Base-by-base conservation (phyloP, 2,888 invertebrate genomes). In the Aphidius colemani region DNA sequence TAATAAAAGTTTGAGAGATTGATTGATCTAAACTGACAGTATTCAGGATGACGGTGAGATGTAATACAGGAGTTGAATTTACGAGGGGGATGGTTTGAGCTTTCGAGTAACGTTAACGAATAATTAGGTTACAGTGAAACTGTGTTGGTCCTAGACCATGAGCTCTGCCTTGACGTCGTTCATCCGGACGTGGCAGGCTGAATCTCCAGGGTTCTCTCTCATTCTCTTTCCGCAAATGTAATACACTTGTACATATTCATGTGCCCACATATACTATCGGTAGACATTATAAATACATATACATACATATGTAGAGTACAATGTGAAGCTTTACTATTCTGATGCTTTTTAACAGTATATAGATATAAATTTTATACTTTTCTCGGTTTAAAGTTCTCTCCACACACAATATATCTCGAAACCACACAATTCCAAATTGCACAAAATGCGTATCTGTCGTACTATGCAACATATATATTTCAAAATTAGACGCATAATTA, bases 71-170 rank as follows among this genome's bases (percentile, higher is more conserved):
- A 30, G 30, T 30, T 30, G 5, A 30, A 30, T 30, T 30, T 30
- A 30, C 30, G 5, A 30, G 30, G 5, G 30, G 5, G 9, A 9
- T 6, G 7, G 10, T 8, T 10, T 39, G 39, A 51, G n/a, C 6
- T 30, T 18, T 11, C 1, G 6, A 13, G 9, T 50, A 43, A 51
- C 39, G 18, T 45, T 43, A 49, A 44, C 43, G 30, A 30, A 59
- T 59, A 43, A 59, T 59, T 51, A 50, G n/a, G 30, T 59, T 59
- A 18, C 2, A 43, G 51, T 59, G n/a, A n/a, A 30, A 18, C 6
- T 44, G 30, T 59, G 50, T 59, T 51, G 50, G 50, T 13, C 45
- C 7, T 6, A 30, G 30, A 39, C 10, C 48, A 57, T 57, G 58
- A 48, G 48, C 7, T 39, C 30, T 51, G 51, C 10, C 44, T n/a